A percentile compares a stretch with the other conserved stretches of the same genome.
phyloP scores from a whole-genome alignment of 2,797 vertebrate species.

The Gambusia yucatana region DNA sequence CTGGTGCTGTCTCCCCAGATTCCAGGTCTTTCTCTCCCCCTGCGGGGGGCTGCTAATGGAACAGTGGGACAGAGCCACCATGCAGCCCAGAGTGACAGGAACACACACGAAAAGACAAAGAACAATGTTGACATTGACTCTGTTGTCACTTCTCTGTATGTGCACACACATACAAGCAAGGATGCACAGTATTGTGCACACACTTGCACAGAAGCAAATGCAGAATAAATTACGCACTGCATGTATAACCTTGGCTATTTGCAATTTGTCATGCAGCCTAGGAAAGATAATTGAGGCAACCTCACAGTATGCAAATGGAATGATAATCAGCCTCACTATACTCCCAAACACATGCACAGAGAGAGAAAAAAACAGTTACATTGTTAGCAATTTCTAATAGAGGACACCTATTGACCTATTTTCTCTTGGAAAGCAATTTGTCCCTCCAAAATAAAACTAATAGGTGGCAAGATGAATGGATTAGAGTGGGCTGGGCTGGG shows the following conservation, averaged over 20 bases:
- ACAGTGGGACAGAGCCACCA: constrained; percentile 73
- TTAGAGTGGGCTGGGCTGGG: constrained; percentile 78
- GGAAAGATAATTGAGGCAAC: constrained; percentile 81
- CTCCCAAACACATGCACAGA: constrained; percentile 60
- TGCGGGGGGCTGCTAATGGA: constrained; percentile 75
- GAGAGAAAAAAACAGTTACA: constrained; percentile 66
- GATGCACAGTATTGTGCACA: constrained; percentile 17
- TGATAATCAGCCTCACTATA: constrained; percentile 74
- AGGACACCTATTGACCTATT: constrained; percentile 86
- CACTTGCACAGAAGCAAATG: constrained; percentile 44
- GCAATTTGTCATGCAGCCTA: constrained; percentile 78
- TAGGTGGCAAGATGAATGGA: constrained; percentile 87
- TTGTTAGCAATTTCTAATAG: constrained; percentile 83
- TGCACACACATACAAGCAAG: constrained; percentile 30
- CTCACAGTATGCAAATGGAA: constrained; percentile 79
- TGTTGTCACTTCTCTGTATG: constrained; percentile 46
- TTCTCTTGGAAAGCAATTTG: constrained; percentile 85
- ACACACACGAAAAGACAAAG: constrained; percentile 56
- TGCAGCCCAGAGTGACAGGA: constrained; percentile 65
- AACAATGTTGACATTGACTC: constrained; percentile 53
- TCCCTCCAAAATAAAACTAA: constrained; percentile 86
- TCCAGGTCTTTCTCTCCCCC: constrained; percentile 73
- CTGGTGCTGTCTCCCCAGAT: constrained; percentile 77
- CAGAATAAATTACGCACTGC: constrained; percentile 71
- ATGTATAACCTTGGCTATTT: constrained; percentile 77